Evolutionary conservation across 2,113 vertebrate species (phyloP).

Genomic region (Mus spicilegus): DNA sequence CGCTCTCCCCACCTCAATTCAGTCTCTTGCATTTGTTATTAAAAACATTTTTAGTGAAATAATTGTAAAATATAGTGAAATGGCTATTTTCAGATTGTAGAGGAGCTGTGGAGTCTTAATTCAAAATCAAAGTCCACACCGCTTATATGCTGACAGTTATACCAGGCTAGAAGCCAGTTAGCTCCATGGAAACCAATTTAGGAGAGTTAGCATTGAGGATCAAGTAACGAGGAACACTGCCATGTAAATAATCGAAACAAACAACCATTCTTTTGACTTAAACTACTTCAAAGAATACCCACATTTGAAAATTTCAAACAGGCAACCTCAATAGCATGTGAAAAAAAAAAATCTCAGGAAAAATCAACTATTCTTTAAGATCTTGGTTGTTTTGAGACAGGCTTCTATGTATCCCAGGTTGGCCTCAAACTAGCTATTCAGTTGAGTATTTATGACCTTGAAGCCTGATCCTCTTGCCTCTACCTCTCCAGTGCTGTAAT

Average conservation of each 20-base stretch:
- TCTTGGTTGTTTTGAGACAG: not conserved
- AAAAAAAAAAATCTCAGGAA: not conserved
- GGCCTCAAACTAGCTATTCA: not conserved
- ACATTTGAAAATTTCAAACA: not conserved
- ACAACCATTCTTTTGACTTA: not conserved
- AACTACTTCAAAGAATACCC: constrained; percentile 38
- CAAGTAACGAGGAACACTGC: constrained; percentile 43
- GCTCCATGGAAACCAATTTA: constrained; percentile 65
- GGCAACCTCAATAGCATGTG: not conserved
- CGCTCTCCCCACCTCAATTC: not conserved
- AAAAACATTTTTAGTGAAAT: not conserved
- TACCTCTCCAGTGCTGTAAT: not conserved
- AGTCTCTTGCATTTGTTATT: not conserved
- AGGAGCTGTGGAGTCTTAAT: constrained; percentile 3
- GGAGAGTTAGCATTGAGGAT: constrained; percentile 44
- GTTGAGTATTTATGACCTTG: not conserved
- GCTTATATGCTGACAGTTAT: constrained; percentile 42
- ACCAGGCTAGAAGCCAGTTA: constrained; percentile 63
- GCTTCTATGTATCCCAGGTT: not conserved
- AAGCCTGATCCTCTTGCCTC: not conserved
- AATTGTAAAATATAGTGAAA: not conserved
- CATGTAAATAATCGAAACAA: constrained; percentile 28
- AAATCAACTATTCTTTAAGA: not conserved
- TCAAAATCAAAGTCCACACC: constrained; percentile 59
- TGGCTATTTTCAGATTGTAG: constrained; percentile 44